Conservation (phyloP, 2,113 vertebrate genomes). For the Mesoclemmys tuberculata region DNA sequence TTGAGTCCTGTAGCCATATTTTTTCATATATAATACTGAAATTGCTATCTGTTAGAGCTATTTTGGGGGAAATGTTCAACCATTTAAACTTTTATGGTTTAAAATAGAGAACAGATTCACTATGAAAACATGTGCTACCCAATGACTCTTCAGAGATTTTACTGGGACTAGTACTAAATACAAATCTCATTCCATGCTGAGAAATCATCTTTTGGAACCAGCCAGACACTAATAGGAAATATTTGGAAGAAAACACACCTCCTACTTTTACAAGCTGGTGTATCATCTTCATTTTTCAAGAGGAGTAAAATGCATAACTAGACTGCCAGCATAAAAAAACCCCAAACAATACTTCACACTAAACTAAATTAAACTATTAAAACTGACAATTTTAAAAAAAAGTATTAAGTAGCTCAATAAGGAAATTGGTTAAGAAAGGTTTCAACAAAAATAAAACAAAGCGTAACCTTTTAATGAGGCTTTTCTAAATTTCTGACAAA, state of each 20-base stretch:
- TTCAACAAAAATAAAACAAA: not conserved
- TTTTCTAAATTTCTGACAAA: not conserved
- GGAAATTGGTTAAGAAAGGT: not conserved
- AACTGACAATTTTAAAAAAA: not conserved
- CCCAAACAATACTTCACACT: not conserved
- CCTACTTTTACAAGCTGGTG: not conserved
- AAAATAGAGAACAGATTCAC: not conserved
- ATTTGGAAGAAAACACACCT: not conserved
- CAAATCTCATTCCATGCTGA: not conserved
- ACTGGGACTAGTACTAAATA: not conserved
- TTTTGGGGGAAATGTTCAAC: not conserved
- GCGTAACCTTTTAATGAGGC: not conserved
- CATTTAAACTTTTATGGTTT: not conserved
- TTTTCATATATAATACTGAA: not conserved
- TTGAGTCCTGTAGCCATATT: not conserved
- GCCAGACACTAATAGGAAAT: not conserved
- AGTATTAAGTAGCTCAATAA: not conserved
- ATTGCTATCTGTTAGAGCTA: not conserved
- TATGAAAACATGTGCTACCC: not conserved
- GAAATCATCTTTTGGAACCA: not conserved
- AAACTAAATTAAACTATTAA: not conserved
- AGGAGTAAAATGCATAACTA: not conserved
- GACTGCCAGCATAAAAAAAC: not conserved
- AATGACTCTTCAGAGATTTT: not conserved
- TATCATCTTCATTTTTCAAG: not conserved